phyloP scores from a whole-genome alignment of 2,113 vertebrate genomes.

The Saimiri boliviensis region DNA sequence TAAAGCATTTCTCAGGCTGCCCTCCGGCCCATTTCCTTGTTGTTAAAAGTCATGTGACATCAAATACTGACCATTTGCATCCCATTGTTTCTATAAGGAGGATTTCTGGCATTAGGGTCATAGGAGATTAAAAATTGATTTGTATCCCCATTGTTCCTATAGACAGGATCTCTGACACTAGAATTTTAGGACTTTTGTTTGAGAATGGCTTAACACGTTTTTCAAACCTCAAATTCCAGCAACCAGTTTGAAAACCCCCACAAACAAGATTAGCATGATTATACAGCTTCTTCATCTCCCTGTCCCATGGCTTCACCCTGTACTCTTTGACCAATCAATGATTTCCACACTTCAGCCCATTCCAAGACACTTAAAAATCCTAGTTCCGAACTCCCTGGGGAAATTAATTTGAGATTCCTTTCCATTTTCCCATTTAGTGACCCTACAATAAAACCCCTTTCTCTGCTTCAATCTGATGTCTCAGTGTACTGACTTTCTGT shows the following conservation, averaged over 20 bases:
- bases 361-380: not conserved
- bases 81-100: not conserved
- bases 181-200: not conserved
- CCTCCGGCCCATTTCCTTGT: not conserved
- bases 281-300: not conserved
- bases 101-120: not conserved
- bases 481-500: not conserved
- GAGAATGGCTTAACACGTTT: not conserved
- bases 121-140: not conserved
- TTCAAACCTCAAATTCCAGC: not conserved
- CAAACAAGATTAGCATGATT: not conserved
- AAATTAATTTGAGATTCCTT: not conserved
- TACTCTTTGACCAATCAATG: not conserved
- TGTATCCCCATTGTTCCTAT: no score
- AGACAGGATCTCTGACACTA: no score
- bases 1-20: not conserved
- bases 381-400: not conserved
- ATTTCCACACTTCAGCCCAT: not conserved
- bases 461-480: not conserved
- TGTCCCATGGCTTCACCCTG: not conserved
- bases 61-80: not conserved
- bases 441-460: not conserved
- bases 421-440: not conserved
- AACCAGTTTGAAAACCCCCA: not conserved
- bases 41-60: not conserved